Evolutionary conservation across 2,888 invertebrate genomes (phyloP), one percentile per base, ranked within the genome.

Genomic region (Gortyna flavago): DNA sequence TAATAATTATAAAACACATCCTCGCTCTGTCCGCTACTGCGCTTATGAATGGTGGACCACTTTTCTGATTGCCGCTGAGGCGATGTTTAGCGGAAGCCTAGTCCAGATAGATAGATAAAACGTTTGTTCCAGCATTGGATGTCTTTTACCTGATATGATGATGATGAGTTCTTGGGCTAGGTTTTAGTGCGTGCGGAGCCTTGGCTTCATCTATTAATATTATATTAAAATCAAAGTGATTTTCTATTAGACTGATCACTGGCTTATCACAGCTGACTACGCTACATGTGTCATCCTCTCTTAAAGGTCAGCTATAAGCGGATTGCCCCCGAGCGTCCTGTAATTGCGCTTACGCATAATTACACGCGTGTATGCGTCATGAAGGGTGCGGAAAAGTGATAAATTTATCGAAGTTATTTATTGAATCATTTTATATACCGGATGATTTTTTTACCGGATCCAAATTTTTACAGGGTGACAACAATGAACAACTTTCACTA

Each of bases 231-330:
- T 51, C 35, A 69, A 72, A 69, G 9, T 11, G 18, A 78, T 79
- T 86, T 75, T 84, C 86, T 72, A 67, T 44, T n/a, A 70, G 80
- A 86, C 51, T 38, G 68, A 54, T 59, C 80, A 75, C 35, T 61
- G 38, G 72, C 13, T 75, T 75, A 85, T 84, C 81, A 77, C 81
- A 66, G 67, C 57, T 65, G 66, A 74, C 18, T 85, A 44, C 29
- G 21, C 62, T 72, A 21, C 59, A 67, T 73, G 57, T 69, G 68
- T 78, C 66, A 79, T 77, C 66, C 38, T 70, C 66, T 59, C 64
- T 18, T 75, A 83, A 85, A 88, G 87, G 83, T 83, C 83, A 72
- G 73, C 57, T 87, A 85, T 80, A 79, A 68, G 51, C 74, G 81
- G 85, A 85, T 83, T 72, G 77, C 83, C 81, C 32, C 66, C 83